Percentiles rank a stretch among this genome's conserved stretches.
phyloP scores from a whole-genome alignment of 2,113 vertebrate species.

The Siniperca chuatsi region DNA sequence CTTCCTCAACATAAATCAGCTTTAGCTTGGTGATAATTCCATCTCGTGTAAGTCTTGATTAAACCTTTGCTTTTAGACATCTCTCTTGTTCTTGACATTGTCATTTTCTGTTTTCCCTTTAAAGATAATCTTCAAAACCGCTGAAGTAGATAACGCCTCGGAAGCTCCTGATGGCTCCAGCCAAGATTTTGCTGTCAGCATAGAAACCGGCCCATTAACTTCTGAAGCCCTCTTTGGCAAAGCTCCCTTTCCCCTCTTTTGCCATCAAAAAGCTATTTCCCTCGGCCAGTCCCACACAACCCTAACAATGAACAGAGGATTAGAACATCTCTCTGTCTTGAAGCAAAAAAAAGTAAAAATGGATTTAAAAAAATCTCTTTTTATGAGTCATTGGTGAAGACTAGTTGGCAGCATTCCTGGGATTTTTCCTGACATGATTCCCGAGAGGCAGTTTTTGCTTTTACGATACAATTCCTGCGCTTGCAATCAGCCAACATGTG shows the following conservation, averaged over 20 bases:
- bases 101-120: conserved; percentile 73
- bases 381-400: conserved; percentile 75
- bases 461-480: conserved; percentile 75
- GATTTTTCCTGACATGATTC: conserved; percentile 80
- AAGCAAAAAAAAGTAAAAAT: conserved; percentile 54
- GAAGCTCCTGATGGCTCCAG: conserved; percentile 72
- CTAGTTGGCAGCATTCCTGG: conserved; percentile 77
- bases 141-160: conserved; percentile 77
- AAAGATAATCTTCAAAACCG: conserved; percentile 80
- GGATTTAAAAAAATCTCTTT: conserved; percentile 64
- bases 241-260: conserved; percentile 75
- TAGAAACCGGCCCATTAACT: conserved; percentile 82
- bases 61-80: conserved; percentile 79
- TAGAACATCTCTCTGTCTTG: conserved; percentile 80
- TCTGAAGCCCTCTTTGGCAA: conserved; percentile 81
- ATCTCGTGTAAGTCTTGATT: conserved; percentile 76
- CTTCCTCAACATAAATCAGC: conserved; percentile 73
- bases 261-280: conserved; percentile 83
- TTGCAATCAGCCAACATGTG: conserved; percentile 81
- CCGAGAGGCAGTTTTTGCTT: conserved; percentile 75
- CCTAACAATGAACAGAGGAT: conserved; percentile 83
- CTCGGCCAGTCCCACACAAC: conserved; percentile 78
- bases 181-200: conserved; percentile 81
- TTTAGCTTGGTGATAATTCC: conserved; percentile 80
- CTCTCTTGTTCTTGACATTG: conserved; percentile 77